A percentile compares a stretch with the other conserved stretches of the same genome.
These are phyloP conservation scores for Agapornis roseicollis DNA, from an alignment of 2,113 vertebrate genomes.

Conservation along the genomic window DNA sequence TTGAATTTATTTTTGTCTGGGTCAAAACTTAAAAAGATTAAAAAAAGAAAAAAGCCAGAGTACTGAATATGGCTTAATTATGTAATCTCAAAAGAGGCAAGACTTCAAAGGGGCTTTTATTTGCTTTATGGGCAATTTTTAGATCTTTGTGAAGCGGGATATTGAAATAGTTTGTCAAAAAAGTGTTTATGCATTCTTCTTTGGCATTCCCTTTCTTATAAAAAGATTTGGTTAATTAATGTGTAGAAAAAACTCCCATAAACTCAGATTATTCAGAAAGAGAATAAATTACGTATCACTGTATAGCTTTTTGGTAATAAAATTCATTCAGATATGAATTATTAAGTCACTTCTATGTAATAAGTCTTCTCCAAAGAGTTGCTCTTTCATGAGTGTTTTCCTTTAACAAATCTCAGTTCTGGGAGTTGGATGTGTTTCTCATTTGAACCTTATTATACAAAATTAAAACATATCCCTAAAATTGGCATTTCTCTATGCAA, in stretches of 20 bases:
- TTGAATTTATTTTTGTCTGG: constrained; percentile 46
- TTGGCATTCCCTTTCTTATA: not conserved
- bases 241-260: not conserved
- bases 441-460: not conserved
- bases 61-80: constrained; percentile 31
- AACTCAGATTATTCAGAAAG: not conserved
- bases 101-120: constrained; percentile 42
- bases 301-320: not conserved
- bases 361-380: not conserved
- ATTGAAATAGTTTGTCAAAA: constrained; percentile 8
- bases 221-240: constrained; percentile 3
- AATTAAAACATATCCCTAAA: not conserved
- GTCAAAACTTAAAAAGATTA: constrained; percentile 43
- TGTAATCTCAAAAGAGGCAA: not conserved
- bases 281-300: not conserved
- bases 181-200: not conserved
- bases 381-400: not conserved
- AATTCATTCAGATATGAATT: not conserved
- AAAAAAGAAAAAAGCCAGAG: constrained; percentile 13
- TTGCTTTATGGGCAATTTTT: constrained; percentile 5
- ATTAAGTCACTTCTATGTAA: not conserved
- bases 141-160: not conserved
- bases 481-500: not conserved
- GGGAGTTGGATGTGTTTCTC: not conserved
- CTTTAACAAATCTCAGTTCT: not conserved